Evolutionary conservation across 2,888 invertebrate species (phyloP).

Genomic region (Sinohyriopsis cumingii): DNA sequence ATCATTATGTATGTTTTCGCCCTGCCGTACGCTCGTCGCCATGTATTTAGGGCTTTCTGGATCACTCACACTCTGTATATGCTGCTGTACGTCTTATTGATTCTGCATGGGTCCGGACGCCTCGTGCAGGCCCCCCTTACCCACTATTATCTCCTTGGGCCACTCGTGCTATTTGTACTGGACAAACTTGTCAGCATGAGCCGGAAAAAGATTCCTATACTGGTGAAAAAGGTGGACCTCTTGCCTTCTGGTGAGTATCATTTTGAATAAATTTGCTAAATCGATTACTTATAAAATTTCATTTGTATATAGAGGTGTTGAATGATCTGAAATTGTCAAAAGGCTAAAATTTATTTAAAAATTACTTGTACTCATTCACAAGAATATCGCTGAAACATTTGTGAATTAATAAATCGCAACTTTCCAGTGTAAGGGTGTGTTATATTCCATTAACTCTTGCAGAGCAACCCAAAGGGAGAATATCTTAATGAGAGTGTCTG

Average conservation of each 20-base stretch:
- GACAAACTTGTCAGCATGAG: constrained; percentile 76
- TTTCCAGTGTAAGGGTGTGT: too few species aligned
- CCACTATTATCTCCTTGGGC: constrained; percentile 76
- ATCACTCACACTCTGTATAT: constrained; percentile 77
- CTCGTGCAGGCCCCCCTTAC: constrained; percentile 76
- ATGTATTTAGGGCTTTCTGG: constrained; percentile 78
- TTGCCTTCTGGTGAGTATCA: constrained; percentile 76
- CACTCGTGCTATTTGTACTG: constrained; percentile 75
- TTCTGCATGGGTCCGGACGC: constrained; percentile 77
- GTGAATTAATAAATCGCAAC: too few species aligned
- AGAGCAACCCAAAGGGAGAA: too few species aligned
- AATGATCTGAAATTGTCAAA: too few species aligned
- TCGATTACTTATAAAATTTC: too few species aligned
- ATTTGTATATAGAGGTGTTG: too few species aligned
- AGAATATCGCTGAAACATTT: too few species aligned
- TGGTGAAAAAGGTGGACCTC: constrained; percentile 75
- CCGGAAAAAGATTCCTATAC: constrained; percentile 77
- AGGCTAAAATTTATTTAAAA: too few species aligned
- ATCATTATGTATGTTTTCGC: constrained; percentile 77
- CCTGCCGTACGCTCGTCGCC: constrained; percentile 74
- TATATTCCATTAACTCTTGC: too few species aligned
- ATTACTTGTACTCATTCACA: too few species aligned
- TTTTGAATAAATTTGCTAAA: too few species aligned
- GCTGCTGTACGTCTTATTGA: constrained; percentile 76
- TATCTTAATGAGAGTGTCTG: too few species aligned